A percentile compares a stretch with the other conserved stretches of the same genome.
phyloP scores from a whole-genome alignment of 2,797 vertebrate species.

The Pseudochromis fuscus region DNA sequence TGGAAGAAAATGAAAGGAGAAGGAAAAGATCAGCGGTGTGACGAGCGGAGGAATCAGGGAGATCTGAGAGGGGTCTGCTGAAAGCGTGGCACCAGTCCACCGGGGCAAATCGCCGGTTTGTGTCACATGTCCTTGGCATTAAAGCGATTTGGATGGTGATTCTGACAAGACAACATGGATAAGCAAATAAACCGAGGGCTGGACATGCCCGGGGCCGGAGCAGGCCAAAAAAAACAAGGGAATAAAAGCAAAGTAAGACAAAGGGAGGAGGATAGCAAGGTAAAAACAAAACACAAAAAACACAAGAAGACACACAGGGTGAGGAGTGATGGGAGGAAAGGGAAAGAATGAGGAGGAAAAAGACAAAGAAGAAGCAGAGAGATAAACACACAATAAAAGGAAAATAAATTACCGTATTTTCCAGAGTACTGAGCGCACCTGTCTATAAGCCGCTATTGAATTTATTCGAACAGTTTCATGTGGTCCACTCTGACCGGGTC shows the following conservation, averaged over 20 bases:
- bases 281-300: not conserved
- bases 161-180: conserved; percentile 25
- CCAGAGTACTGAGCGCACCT: too few relatives aligned
- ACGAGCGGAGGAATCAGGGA: conserved; percentile 11
- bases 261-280: not conserved
- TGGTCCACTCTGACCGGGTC: too few relatives aligned
- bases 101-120: conserved; percentile 23
- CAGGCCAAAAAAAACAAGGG: not conserved
- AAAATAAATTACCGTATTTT: too few relatives aligned
- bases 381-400: too few relatives aligned
- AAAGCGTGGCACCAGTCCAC: conserved; percentile 14
- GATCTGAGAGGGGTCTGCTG: conserved; percentile 18
- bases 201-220: not conserved
- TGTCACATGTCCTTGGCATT: conserved; percentile 37
- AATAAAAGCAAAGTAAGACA: not conserved
- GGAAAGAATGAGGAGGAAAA: not conserved
- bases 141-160: conserved; percentile 32
- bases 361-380: not conserved
- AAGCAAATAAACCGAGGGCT: conserved; percentile 12
- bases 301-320: not conserved
- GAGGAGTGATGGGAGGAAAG: not conserved
- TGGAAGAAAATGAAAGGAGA: conserved; percentile 25
- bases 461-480: too few relatives aligned
- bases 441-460: too few relatives aligned
- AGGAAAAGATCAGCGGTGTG: conserved; percentile 15